These are phyloP conservation scores for Saccostrea glomerata DNA, from an alignment of 1,140 invertebrate species.

Conservation along the genomic window DNA sequence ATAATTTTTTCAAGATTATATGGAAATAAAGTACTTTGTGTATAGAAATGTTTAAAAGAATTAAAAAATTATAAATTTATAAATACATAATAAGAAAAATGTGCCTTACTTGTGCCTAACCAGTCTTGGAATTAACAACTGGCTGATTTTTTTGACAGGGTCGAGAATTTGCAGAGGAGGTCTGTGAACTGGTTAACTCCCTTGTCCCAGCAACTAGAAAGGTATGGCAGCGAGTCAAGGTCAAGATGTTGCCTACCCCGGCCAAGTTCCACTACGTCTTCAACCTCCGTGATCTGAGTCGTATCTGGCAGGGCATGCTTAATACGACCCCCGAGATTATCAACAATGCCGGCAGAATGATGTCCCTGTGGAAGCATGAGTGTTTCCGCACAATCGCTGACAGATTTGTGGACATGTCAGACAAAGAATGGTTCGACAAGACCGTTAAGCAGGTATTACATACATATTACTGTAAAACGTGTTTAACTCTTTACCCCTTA, in stretches of 20 bases:
- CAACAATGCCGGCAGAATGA: constrained; percentile 90
- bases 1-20: no score
- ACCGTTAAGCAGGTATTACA: constrained; percentile 73
- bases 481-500: no score
- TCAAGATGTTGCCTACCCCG: constrained; percentile 93
- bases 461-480: no score
- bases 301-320: constrained; percentile 97
- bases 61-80: no score
- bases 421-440: constrained; percentile 80
- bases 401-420: constrained; percentile 79
- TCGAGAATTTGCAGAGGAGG: constrained; percentile 82
- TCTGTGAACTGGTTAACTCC: constrained; percentile 88
- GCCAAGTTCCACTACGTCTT: constrained; percentile 99
- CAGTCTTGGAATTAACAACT: no score
- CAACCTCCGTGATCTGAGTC: constrained; percentile 94
- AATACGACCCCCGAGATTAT: constrained; percentile 87
- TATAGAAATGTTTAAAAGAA: no score
- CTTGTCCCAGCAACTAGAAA: constrained; percentile 92
- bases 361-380: constrained; percentile 97
- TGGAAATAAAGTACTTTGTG: no score
- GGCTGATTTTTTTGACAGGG: constrained; percentile 61
- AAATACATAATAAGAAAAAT: no score
- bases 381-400: constrained; percentile 94
- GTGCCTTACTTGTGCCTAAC: no score
- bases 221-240: constrained; percentile 92